Conservation (phyloP, 1,140 invertebrate genomes). For the Zeugodacus cucurbitae region DNA sequence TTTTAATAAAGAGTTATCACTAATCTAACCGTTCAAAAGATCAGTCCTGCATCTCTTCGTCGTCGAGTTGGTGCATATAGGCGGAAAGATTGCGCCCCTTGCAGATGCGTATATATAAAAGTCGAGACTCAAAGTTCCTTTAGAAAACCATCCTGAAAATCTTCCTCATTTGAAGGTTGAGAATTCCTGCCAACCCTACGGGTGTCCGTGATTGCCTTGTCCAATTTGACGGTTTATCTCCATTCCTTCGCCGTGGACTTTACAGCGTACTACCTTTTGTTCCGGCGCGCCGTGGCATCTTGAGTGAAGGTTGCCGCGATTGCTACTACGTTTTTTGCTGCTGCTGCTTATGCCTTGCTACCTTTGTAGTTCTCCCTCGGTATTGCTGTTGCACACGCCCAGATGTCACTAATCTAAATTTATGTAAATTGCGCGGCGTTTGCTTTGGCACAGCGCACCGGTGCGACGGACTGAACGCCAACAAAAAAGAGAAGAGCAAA, state of each 20-base stretch:
- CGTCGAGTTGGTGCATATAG: too few species aligned
- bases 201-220: neutral
- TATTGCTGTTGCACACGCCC: neutral
- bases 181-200: neutral
- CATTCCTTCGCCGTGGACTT: neutral
- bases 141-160: too few species aligned
- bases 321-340: neutral
- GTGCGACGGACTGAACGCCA: neutral
- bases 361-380: neutral
- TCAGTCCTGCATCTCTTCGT: too few species aligned
- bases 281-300: neutral
- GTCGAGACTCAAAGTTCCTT: too few species aligned
- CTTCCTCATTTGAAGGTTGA: too few species aligned
- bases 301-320: neutral
- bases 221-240: neutral
- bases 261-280: neutral
- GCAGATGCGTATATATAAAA: too few species aligned
- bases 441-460: neutral
- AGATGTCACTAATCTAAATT: constrained; percentile 38
- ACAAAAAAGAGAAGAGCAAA: neutral
- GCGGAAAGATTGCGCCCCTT: too few species aligned
- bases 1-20: too few species aligned
- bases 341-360: neutral
- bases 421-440: constrained; percentile 22
- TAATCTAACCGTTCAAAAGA: too few species aligned